Evolutionary conservation across 2,888 invertebrate genomes (phyloP).

Genomic region (Nemoura dubitans): DNA sequence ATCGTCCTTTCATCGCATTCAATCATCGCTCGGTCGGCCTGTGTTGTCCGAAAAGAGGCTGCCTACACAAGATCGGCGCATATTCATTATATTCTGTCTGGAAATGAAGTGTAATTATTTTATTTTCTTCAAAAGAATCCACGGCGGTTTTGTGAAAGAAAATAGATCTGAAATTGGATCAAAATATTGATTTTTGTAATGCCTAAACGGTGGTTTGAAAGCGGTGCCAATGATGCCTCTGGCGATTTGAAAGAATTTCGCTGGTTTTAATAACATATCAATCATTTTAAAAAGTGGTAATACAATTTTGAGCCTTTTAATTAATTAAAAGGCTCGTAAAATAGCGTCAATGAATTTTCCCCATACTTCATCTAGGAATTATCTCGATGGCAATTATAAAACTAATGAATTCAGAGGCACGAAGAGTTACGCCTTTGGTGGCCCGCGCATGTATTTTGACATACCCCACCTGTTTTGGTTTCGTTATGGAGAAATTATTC

Average conservation of each 20-base stretch:
- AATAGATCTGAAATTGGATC: neutral
- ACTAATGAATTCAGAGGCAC: neutral
- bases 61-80: neutral
- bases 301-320: neutral
- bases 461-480: neutral
- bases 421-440: neutral
- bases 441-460: neutral
- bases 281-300: neutral
- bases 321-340: neutral
- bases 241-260: neutral
- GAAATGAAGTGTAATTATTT: neutral
- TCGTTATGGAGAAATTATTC: conserved; percentile 7
- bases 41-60: neutral
- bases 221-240: neutral
- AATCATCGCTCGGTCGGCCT: neutral
- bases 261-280: neutral
- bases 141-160: neutral
- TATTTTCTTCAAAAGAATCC: neutral
- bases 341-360: neutral
- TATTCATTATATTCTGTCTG: neutral
- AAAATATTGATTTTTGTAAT: neutral
- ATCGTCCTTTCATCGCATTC: conserved; percentile 7
- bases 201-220: neutral
- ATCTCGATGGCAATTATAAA: neutral
- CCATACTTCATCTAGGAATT: neutral